These are phyloP conservation scores for Acutogordius australiensis DNA, from an alignment of 2,888 invertebrate genomes.

Conservation along the genomic window DNA sequence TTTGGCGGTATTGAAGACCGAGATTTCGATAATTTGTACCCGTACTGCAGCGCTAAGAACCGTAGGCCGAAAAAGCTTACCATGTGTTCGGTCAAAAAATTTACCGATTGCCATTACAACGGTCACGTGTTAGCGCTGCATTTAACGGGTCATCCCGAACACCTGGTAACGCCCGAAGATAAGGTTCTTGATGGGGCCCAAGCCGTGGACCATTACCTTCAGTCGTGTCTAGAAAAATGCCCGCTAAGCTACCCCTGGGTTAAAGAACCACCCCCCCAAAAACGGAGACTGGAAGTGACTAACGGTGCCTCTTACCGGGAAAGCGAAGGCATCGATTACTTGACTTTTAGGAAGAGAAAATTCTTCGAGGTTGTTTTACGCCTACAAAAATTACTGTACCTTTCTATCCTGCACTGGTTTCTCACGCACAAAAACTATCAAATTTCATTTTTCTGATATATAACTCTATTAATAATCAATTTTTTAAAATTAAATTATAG, in stretches of 20 bases:
- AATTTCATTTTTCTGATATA: too few relatives aligned
- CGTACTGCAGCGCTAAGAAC: background rate
- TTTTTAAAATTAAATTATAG: too few relatives aligned
- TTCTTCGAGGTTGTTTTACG: too few relatives aligned
- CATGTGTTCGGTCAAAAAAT: background rate
- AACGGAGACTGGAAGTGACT: background rate
- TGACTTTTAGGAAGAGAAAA: background rate
- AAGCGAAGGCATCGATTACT: background rate
- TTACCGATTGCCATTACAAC: background rate
- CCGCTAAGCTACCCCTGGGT: background rate
- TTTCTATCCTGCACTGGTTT: too few relatives aligned
- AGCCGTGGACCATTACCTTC: background rate
- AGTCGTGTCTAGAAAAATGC: background rate
- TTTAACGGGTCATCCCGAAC: background rate
- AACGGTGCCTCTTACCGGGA: background rate
- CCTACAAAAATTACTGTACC: too few relatives aligned
- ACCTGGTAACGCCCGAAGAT: background rate
- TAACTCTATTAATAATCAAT: too few relatives aligned
- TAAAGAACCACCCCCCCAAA: background rate
- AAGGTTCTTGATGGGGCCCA: background rate
- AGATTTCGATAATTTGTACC: background rate
- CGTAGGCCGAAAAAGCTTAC: background rate
- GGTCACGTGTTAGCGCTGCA: background rate
- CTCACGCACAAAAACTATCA: too few relatives aligned
- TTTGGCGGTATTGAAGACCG: background rate